phyloP scores from a whole-genome alignment of 2,888 invertebrate species.

The Pristionchus mayeri region DNA sequence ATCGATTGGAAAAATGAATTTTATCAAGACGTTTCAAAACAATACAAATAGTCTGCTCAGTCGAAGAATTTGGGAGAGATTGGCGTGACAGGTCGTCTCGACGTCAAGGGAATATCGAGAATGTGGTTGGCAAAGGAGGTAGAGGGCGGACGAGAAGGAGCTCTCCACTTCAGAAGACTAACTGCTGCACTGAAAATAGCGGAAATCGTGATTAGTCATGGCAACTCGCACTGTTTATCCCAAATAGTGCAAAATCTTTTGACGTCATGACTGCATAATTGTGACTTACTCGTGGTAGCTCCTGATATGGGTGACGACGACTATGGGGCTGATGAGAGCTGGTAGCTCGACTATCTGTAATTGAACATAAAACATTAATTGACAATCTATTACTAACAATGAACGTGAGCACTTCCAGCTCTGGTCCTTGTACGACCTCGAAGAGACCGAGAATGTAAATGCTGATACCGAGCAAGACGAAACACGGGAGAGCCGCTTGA shows the following conservation, averaged over 20 bases:
- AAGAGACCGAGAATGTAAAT: neutral
- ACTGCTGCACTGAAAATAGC: neutral
- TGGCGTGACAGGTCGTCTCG: neutral
- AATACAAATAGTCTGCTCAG: too few relatives aligned
- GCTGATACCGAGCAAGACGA: neutral
- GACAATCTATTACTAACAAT: neutral
- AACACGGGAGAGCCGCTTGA: conserved; percentile 1
- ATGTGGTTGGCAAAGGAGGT: neutral
- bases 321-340: conserved; percentile 9
- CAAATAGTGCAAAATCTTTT: too few relatives aligned
- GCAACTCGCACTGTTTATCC: too few relatives aligned
- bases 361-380: neutral
- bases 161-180: neutral
- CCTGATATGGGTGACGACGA: conserved; percentile 1
- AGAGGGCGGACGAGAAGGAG: neutral
- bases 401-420: neutral
- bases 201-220: too few relatives aligned
- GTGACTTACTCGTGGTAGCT: conserved; percentile 6
- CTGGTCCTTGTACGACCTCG: neutral
- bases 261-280: neutral
- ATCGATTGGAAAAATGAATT: neutral
- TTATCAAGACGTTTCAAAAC: too few relatives aligned
- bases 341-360: conserved; percentile 10
- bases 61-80: neutral
- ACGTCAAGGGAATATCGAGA: neutral